Conservation (phyloP, 2,113 vertebrate species). For the Ursus arctos region DNA sequence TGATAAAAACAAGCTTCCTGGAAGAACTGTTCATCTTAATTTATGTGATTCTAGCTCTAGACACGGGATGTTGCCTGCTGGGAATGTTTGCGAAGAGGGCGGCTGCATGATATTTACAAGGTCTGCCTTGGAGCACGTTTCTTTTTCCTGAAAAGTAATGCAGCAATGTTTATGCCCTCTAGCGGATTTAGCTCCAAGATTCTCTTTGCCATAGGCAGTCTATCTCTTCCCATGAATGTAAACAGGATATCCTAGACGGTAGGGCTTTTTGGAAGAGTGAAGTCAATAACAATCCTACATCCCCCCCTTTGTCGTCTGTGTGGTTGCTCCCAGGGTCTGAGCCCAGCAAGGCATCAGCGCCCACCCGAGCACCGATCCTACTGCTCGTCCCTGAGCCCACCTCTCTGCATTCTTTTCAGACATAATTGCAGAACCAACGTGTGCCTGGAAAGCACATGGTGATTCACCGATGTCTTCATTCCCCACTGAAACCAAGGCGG, state of each 20-base stretch:
- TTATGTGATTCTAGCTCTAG: background rate
- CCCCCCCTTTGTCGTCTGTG: background rate
- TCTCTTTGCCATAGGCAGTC: background rate
- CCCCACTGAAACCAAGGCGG: background rate
- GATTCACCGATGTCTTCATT: background rate
- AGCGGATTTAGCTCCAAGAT: background rate
- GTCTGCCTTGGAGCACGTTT: background rate
- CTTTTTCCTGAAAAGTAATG: conserved; percentile 50
- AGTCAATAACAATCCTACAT: background rate
- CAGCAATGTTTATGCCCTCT: background rate
- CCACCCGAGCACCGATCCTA: background rate
- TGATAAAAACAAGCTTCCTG: conserved; percentile 15
- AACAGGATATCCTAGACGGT: conserved; percentile 71
- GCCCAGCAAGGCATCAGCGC: background rate
- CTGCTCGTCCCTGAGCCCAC: background rate
- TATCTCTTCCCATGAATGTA: background rate
- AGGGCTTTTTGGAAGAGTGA: background rate
- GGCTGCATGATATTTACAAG: background rate
- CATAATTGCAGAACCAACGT: rapidly evolving
- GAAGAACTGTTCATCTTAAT: background rate
- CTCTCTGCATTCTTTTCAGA: background rate
- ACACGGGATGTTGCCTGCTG: background rate
- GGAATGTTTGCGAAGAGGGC: background rate
- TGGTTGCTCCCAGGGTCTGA: background rate
- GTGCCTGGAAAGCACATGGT: background rate